Conservation (phyloP, 2,888 invertebrate species). For the Trypoxylon attenuatum region DNA sequence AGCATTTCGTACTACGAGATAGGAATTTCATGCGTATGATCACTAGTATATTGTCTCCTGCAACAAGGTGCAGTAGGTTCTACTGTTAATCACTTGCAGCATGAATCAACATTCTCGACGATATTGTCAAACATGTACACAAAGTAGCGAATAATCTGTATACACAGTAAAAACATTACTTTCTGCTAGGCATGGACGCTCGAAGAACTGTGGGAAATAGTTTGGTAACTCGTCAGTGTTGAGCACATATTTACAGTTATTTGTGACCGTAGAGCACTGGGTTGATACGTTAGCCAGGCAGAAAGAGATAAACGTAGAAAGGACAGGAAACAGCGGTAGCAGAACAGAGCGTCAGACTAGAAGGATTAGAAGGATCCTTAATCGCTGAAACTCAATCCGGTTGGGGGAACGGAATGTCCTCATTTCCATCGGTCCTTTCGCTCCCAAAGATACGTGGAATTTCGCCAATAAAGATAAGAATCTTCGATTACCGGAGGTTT, state of each 20-base stretch:
- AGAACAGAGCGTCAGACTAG: constrained; percentile 49
- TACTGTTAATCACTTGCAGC: neutral
- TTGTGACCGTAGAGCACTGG: constrained; percentile 34
- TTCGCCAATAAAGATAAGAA: constrained; percentile 66
- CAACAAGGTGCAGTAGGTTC: neutral
- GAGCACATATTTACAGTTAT: constrained; percentile 44
- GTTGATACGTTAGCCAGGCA: constrained; percentile 7
- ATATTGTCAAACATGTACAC: neutral
- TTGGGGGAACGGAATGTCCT: constrained; percentile 66
- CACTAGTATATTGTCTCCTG: neutral
- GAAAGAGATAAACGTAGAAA: neutral
- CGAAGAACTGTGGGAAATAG: constrained; percentile 37
- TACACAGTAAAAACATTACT: constrained; percentile 30
- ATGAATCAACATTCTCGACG: neutral
- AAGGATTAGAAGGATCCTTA: constrained; percentile 66
- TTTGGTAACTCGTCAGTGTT: constrained; percentile 38
- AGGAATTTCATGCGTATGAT: too few species aligned
- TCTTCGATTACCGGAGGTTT: constrained; percentile 53
- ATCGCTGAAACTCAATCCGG: constrained; percentile 64
- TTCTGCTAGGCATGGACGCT: constrained; percentile 14
- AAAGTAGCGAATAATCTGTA: neutral
- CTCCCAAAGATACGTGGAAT: constrained; percentile 62
- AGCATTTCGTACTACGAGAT: too few species aligned
- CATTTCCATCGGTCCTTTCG: constrained; percentile 61
- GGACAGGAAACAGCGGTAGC: constrained; percentile 24